Conservation (phyloP, 2,888 invertebrate genomes). For the Sesamia inferens region DNA sequence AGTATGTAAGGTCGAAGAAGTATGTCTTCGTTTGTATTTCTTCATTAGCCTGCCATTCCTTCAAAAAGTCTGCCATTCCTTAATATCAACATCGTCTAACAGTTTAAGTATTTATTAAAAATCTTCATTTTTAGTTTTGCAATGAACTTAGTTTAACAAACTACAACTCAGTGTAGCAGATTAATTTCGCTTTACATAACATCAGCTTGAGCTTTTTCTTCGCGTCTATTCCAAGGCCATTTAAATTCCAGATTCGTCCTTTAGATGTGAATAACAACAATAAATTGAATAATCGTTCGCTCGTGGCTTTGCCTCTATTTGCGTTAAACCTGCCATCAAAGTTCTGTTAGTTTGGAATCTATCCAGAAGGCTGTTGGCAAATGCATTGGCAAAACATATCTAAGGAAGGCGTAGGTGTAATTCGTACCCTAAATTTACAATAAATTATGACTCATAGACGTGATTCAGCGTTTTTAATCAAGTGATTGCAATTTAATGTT, state of each 20-base stretch:
- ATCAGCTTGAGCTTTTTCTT: constrained; percentile 2
- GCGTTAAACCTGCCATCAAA: constrained; percentile 54
- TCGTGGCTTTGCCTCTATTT: constrained; percentile 43
- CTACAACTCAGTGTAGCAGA: too few species aligned
- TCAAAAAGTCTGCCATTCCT: too few species aligned
- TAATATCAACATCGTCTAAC: not conserved
- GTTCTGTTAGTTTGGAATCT: constrained; percentile 66
- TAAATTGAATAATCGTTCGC: constrained; percentile 45
- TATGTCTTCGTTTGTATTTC: too few species aligned
- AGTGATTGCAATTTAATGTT: not conserved
- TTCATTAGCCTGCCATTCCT: too few species aligned
- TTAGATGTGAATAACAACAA: constrained; percentile 51
- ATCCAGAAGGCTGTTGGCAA: constrained; percentile 64
- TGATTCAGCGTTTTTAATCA: constrained; percentile 38
- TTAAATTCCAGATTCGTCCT: constrained; percentile 47
- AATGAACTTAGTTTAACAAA: not conserved
- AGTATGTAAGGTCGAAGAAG: not conserved
- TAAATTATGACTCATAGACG: constrained; percentile 44
- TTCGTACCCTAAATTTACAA: constrained; percentile 39
- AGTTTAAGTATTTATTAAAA: too few species aligned
- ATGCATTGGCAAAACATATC: constrained; percentile 52
- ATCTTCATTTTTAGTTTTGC: not conserved
- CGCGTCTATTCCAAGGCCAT: constrained; percentile 31
- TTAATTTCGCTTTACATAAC: constrained; percentile 7
- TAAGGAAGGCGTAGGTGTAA: constrained; percentile 36